These are phyloP conservation scores for Genyomyrus donnyi DNA, from an alignment of 2,113 vertebrate species.

Conservation along the genomic window DNA sequence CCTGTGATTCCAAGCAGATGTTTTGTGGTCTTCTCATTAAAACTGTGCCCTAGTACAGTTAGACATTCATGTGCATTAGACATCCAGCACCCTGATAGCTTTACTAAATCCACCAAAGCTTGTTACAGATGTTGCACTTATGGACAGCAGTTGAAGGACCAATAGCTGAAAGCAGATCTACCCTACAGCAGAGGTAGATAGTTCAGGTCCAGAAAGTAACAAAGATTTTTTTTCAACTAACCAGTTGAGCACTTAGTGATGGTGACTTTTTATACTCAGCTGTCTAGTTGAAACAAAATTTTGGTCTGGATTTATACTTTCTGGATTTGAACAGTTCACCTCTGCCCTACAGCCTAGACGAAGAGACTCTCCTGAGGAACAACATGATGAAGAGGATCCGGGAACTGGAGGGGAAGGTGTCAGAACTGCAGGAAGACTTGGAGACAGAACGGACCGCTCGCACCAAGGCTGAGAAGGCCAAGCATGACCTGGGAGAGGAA, in stretches of 20 bases:
- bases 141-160: neutral
- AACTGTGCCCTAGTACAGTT: neutral
- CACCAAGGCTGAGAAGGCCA: slow-evolving; percentile 79
- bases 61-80: neutral
- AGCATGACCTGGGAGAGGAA: slow-evolving; percentile 82
- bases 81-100: neutral
- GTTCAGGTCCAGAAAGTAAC: neutral
- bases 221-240: neutral
- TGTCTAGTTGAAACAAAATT: neutral
- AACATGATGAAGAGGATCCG: slow-evolving; percentile 66
- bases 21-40: neutral
- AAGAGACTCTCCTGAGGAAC: slow-evolving; percentile 77
- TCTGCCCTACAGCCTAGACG: slow-evolving; percentile 67
- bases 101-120: neutral
- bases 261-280: neutral
- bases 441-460: slow-evolving; percentile 72
- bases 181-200: neutral
- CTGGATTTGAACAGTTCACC: neutral
- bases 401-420: neutral
- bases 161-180: neutral
- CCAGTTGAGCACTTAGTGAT: neutral
- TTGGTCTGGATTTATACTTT: neutral
- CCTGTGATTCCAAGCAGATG: neutral
- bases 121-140: neutral
- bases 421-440: slow-evolving; percentile 76